These are phyloP conservation scores for Lepidocyrtinus sp. DNA, from an alignment of 2,888 invertebrate species.

Conservation along the genomic window DNA sequence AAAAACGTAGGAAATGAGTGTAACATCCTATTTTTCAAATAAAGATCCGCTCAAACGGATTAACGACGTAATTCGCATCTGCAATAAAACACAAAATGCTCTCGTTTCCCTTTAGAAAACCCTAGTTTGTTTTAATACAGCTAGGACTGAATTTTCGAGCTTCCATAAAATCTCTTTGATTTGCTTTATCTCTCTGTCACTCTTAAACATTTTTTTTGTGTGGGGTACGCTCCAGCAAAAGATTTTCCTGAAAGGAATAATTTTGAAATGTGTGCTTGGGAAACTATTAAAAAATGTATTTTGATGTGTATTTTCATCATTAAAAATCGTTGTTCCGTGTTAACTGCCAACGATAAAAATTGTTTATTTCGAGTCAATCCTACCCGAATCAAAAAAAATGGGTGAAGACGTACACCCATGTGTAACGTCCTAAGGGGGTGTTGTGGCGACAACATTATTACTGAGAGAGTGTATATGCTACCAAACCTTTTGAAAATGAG, in stretches of 20 bases:
- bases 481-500: no score
- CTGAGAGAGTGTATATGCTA: no score
- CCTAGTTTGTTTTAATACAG: no score
- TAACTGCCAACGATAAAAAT: not conserved
- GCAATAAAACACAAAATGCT: conserved; percentile 45
- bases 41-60: conserved; percentile 39
- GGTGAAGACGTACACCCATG: no score
- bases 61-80: conserved; percentile 49
- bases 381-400: not conserved
- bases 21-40: not conserved
- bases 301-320: not conserved
- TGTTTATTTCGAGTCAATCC: not conserved
- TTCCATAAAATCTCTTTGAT: no score
- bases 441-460: not conserved
- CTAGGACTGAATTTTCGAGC: no score
- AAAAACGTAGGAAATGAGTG: conserved; percentile 15
- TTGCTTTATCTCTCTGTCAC: no score
- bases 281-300: not conserved
- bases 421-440: no score
- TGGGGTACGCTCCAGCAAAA: no score
- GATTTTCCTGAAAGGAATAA: no score
- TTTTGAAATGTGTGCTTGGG: no score
- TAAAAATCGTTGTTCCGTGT: not conserved
- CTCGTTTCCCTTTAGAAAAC: conserved; percentile 19
- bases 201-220: no score